Evolutionary conservation across 2,113 vertebrate species (phyloP), one percentile per base, ranked within the genome.

Genomic region (Cinclus cinclus): DNA sequence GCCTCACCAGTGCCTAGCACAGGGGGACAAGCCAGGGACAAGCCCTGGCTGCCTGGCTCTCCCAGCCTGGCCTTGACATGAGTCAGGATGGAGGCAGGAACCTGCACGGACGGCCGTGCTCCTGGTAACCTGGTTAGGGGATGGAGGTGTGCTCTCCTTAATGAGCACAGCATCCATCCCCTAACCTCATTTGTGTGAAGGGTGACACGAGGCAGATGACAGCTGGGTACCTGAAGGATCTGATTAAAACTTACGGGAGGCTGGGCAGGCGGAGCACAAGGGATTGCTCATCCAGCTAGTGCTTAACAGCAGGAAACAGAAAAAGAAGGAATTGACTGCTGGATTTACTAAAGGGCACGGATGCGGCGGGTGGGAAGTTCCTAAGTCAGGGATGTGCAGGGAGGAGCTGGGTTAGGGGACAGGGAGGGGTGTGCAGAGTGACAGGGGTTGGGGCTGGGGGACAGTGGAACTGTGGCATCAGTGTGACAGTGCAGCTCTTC

Each of bases 181-280:
- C 64, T 96, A 97, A 97, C 95, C 92, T 96, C 44, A 5, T 97
- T 97, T 97, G 78, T 39, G 84, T n/a, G 90, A 83, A 89, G 96
- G 96, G 24, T 96, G 96, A 97, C 88, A 85, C 94, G 95, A 97
- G 96, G 95, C 96, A 97, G 96, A 97, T 87, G 85, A 7, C 11
- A 33, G 81, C 94, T 83, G 80, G 31, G 74, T 85, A 95, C 95
- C 94, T 95, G 73, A 92, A 87, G 94, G 84, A 95, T 96, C 87
- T 95, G 91, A 97, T 97, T 97, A 97, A 89, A 89, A 90, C 1
- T 0, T 39, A 3, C 5, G 2, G 0, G 3, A 86, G 79, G 80
- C 80, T 25, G 47, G 50, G 87, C 77, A 81, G 83, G 87, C 47
- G 2, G 41, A 88, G 83, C 58, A 9, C 44, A 63, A 90, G 68